A percentile compares a stretch with the other conserved stretches of the same genome.
Evolutionary conservation across 2,888 invertebrate genomes (phyloP).

Genomic region (Sarcophaga caerulescens): DNA sequence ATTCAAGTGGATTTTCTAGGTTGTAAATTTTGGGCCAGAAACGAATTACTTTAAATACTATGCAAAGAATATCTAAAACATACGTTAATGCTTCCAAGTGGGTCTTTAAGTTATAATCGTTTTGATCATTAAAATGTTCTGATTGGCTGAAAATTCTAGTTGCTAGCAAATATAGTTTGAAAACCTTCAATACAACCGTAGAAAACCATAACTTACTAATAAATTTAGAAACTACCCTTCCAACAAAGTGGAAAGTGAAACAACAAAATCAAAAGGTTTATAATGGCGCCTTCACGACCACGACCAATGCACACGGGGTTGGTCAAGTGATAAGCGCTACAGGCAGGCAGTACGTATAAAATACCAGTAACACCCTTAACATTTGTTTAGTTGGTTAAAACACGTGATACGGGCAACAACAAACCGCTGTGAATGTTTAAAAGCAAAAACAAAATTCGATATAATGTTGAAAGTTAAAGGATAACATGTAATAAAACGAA

Average conservation of each 20-base stretch:
- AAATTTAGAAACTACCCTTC: slow-evolving; percentile 33
- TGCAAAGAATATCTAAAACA: not conserved
- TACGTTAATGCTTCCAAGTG: slow-evolving; percentile 37
- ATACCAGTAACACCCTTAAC: slow-evolving; percentile 75
- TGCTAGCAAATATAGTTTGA: slow-evolving; percentile 50
- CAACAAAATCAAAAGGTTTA: slow-evolving; percentile 71
- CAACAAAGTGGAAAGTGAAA: slow-evolving; percentile 67
- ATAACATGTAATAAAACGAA: slow-evolving; percentile 15
- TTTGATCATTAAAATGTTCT: slow-evolving; percentile 77
- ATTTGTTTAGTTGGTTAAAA: slow-evolving; percentile 78
- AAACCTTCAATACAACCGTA: slow-evolving; percentile 32
- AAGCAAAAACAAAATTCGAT: slow-evolving; percentile 23
- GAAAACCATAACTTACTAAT: slow-evolving; percentile 7
- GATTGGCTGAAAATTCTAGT: slow-evolving; percentile 72
- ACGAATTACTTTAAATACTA: too few relatives aligned
- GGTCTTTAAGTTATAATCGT: slow-evolving; percentile 67
- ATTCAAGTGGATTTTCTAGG: too few relatives aligned
- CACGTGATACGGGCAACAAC: slow-evolving; percentile 77
- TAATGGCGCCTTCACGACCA: slow-evolving; percentile 79
- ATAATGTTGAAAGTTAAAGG: slow-evolving; percentile 54
- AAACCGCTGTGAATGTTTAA: slow-evolving; percentile 41
- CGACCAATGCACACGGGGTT: slow-evolving; percentile 78
- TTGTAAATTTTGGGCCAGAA: too few relatives aligned
- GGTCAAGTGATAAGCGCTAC: slow-evolving; percentile 64
- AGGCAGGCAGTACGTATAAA: slow-evolving; percentile 73